Percentiles rank a stretch among this genome's conserved stretches.
Evolutionary conservation across 2,113 vertebrate genomes (phyloP).

Genomic region (Pipa parva): DNA sequence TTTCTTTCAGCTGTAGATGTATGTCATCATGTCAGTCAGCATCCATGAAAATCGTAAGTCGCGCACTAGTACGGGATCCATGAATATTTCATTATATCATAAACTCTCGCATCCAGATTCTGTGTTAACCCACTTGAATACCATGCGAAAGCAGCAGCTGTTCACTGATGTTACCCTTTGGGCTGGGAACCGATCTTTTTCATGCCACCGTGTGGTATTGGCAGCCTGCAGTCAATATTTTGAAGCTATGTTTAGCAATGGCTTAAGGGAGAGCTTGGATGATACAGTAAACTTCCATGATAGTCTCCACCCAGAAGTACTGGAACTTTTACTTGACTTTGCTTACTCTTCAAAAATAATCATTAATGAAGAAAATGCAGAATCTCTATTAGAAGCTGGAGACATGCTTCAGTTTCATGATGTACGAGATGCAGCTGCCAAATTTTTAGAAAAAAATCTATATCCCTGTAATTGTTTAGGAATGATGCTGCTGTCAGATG

Average conservation of each 20-base stretch:
- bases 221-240: conserved; percentile 93
- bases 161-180: conserved; percentile 91
- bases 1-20: conserved; percentile 43
- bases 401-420: conserved; percentile 96
- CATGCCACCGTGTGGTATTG: conserved; percentile 85
- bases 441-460: conserved; percentile 90
- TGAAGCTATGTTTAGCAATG: conserved; percentile 93
- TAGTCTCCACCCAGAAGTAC: conserved; percentile 86
- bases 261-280: conserved; percentile 84
- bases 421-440: conserved; percentile 81
- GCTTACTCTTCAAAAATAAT: conserved; percentile 89
- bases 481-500: conserved; percentile 89
- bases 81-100: conserved; percentile 90
- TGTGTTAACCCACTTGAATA: conserved; percentile 85
- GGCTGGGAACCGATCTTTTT: conserved; percentile 85
- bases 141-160: conserved; percentile 82
- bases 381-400: conserved; percentile 85
- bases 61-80: conserved; percentile 83
- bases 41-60: conserved; percentile 94
- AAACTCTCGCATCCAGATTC: conserved; percentile 89
- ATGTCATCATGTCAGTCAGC: conserved; percentile 80
- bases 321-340: conserved; percentile 89
- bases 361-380: conserved; percentile 90
- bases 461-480: conserved; percentile 87
- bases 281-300: conserved; percentile 87